A percentile compares a stretch with the other conserved stretches of the same genome.
These are phyloP conservation scores for Beroe ovata DNA, from an alignment of 37 sponge, comb jelly and placozoan genomes.

Conservation along the genomic window DNA sequence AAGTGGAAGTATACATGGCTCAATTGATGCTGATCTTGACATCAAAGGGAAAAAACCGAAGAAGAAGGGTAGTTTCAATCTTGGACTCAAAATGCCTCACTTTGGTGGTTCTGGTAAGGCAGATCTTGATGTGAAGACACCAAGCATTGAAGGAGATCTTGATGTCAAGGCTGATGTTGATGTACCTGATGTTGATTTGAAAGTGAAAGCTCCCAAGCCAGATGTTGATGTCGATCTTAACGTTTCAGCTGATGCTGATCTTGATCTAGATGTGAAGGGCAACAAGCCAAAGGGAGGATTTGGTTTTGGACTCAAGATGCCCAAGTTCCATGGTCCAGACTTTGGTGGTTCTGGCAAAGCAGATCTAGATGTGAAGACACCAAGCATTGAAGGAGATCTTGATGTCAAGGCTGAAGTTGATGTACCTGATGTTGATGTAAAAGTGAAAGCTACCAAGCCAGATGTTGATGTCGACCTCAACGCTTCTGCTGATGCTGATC, in stretches of 20 bases:
- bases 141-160: neutral
- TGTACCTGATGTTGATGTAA: constrained; percentile 40
- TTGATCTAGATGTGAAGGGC: neutral
- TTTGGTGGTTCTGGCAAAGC: constrained; percentile 15
- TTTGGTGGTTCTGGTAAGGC: neutral
- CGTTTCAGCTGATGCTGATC: neutral
- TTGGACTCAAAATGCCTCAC: constrained; percentile 9
- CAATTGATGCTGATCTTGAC: neutral
- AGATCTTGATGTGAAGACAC: constrained; percentile 32
- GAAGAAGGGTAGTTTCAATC: neutral
- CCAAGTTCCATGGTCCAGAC: constrained; percentile 4
- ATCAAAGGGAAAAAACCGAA: constrained; percentile 4
- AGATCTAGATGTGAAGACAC: constrained; percentile 17
- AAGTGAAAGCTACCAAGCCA: neutral
- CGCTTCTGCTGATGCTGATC: neutral
- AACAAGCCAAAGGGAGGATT: neutral
- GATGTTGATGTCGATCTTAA: constrained; percentile 17
- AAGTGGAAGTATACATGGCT: neutral
- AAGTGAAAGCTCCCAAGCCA: constrained; percentile 21
- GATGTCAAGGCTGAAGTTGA: constrained; percentile 23
- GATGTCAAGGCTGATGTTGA: neutral
- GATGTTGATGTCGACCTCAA: constrained; percentile 6
- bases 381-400: constrained; percentile 1
- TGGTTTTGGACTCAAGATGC: neutral
- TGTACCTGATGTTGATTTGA: constrained; percentile 22